phyloP scores from a whole-genome alignment of 1,140 invertebrate genomes.

The Anoplolepis gracilipes region DNA sequence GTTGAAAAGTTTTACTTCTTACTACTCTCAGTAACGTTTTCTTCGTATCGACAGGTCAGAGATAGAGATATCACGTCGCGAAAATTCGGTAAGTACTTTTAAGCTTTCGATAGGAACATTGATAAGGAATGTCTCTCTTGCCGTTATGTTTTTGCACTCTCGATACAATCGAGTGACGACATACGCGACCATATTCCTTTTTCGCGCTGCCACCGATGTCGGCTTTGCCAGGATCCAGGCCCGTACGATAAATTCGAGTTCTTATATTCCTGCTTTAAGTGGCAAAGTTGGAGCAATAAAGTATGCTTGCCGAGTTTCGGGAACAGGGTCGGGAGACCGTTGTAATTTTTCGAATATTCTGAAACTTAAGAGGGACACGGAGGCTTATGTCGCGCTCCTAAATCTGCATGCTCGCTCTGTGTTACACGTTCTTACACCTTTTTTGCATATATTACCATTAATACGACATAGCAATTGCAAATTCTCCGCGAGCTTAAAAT shows the following conservation, averaged over 20 bases:
- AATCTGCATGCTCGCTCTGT: neutral
- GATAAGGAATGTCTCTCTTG: constrained; percentile 51
- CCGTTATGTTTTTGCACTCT: neutral
- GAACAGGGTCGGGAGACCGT: neutral
- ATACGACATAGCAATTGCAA: neutral
- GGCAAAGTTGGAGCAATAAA: constrained; percentile 43
- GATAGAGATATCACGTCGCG: constrained; percentile 32
- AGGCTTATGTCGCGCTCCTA: neutral
- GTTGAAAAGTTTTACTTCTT: neutral
- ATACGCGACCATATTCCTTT: constrained; percentile 12
- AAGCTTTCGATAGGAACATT: constrained; percentile 38
- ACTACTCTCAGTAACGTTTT: constrained; percentile 32
- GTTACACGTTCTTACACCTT: neutral
- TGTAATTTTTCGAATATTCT: constrained; percentile 55
- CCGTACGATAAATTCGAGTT: constrained; percentile 43
- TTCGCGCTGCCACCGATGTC: neutral
- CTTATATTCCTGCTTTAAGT: constrained; percentile 27
- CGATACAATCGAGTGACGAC: constrained; percentile 40
- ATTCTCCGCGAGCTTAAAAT: neutral
- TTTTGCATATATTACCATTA: constrained; percentile 4
- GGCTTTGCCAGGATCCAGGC: neutral
- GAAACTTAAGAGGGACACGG: constrained; percentile 24
- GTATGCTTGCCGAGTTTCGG: constrained; percentile 20
- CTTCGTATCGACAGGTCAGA: neutral
- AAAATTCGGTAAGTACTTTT: constrained; percentile 40